Evolutionary conservation across 2,888 invertebrate genomes (phyloP).

Genomic region (Drosophila mimetica): DNA sequence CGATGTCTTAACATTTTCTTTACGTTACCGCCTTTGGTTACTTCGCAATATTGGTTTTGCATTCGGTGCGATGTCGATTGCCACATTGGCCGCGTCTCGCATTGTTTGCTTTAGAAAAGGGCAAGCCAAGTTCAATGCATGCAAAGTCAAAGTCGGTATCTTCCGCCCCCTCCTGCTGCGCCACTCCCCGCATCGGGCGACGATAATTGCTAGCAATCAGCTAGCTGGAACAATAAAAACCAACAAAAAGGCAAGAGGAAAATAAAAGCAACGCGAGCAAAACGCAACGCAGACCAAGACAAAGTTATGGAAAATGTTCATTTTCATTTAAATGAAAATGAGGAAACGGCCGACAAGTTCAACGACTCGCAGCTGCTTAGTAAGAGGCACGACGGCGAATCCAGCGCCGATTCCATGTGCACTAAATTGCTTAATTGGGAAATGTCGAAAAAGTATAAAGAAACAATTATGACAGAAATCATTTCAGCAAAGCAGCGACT

Average conservation of each 20-base stretch:
- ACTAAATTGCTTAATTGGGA: conserved; percentile 73
- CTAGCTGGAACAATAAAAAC: conserved; percentile 56
- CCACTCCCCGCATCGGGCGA: conserved; percentile 22
- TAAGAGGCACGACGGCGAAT: conserved; percentile 21
- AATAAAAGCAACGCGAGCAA: conserved; percentile 38
- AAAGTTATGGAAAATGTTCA: conserved; percentile 53
- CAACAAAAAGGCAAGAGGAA: conserved; percentile 27
- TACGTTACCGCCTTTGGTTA: neutral
- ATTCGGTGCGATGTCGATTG: conserved; percentile 24
- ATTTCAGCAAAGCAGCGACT: conserved; percentile 48
- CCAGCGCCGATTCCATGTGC: conserved; percentile 33
- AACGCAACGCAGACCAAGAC: conserved; percentile 35
- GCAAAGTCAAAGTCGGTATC: conserved; percentile 45
- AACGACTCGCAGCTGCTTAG: conserved; percentile 55
- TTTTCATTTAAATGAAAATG: conserved; percentile 68
- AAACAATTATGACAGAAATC: conserved; percentile 67
- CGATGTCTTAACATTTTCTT: neutral
- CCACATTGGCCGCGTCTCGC: conserved; percentile 39
- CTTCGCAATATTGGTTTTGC: conserved; percentile 24
- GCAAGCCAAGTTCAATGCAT: conserved; percentile 43
- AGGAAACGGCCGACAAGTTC: conserved; percentile 71
- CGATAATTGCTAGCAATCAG: conserved; percentile 53
- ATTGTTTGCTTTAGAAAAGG: conserved; percentile 27
- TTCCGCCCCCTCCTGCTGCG: conserved; percentile 11
- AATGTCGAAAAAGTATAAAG: conserved; percentile 64